These are phyloP conservation scores for Nasonia oneida DNA, from an alignment of 2,888 invertebrate genomes.

Conservation along the genomic window DNA sequence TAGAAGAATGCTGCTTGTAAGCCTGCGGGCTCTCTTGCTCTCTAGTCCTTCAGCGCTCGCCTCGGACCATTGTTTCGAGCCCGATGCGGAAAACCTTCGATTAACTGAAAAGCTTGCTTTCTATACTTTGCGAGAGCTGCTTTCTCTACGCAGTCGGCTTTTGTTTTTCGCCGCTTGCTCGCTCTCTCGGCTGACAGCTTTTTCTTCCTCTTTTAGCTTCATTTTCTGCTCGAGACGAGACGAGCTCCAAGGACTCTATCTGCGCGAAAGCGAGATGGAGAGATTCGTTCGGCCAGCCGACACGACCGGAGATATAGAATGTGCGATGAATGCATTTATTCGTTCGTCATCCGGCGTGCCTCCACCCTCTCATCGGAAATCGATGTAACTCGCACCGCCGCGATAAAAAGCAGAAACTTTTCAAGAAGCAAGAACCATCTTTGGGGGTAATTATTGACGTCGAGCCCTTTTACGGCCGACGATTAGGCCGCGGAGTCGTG, in stretches of 20 bases:
- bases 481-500: not conserved
- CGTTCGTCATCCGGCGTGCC: conserved; percentile 8
- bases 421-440: not conserved
- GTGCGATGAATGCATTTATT: conserved; percentile 2
- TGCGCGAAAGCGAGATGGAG: too few relatives aligned
- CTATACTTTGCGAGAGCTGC: not conserved
- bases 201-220: not conserved
- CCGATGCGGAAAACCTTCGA: conserved; percentile 38
- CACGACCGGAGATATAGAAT: not conserved
- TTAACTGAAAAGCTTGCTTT: conserved; percentile 45
- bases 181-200: not conserved
- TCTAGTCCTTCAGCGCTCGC: not conserved
- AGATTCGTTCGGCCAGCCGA: not conserved
- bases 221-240: conserved; percentile 10
- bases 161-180: not conserved
- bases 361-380: conserved; percentile 38
- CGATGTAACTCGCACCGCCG: not conserved
- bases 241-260: conserved; percentile 14
- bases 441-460: conserved; percentile 22
- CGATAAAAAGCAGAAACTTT: conserved; percentile 19
- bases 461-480: not conserved
- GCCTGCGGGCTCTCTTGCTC: not conserved
- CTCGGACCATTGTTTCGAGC: conserved; percentile 34
- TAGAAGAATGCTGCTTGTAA: conserved; percentile 24
- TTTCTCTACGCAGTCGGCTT: not conserved